Conservation (phyloP, 2,888 invertebrate genomes). For the Antheraea yamamai region DNA sequence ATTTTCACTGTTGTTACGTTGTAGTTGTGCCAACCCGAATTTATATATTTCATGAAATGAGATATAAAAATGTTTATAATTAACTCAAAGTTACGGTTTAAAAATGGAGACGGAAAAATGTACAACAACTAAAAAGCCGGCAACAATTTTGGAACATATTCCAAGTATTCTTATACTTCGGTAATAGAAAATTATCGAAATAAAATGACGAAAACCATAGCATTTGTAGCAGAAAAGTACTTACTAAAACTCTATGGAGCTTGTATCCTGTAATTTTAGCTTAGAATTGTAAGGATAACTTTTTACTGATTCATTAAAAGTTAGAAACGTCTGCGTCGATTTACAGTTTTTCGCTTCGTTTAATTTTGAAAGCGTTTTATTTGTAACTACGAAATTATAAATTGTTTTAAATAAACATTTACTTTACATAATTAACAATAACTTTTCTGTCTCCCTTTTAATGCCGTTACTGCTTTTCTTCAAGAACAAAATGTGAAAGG, state of each 20-base stretch:
- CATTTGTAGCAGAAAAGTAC: background rate
- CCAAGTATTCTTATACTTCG: background rate
- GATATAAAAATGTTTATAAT: conserved; percentile 47
- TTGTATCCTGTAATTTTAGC: background rate
- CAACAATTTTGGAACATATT: too few species aligned
- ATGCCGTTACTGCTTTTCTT: conserved; percentile 6
- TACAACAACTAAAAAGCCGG: background rate
- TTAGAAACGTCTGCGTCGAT: background rate
- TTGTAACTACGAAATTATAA: background rate
- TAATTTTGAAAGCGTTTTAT: background rate
- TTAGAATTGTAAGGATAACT: background rate
- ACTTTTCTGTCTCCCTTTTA: background rate
- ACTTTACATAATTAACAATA: background rate
- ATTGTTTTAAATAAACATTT: conserved; percentile 1
- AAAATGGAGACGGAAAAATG: conserved; percentile 10
- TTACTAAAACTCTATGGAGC: background rate
- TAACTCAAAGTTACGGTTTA: conserved; percentile 3
- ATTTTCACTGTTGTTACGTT: conserved; percentile 70
- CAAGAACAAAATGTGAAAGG: background rate
- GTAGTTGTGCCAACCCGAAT: conserved; percentile 81
- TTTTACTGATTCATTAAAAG: background rate
- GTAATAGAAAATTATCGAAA: background rate
- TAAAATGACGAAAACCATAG: background rate
- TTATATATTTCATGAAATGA: conserved; percentile 79
- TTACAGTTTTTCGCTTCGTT: background rate